Evolutionary conservation across 2,113 vertebrate genomes (phyloP).

Genomic region (Boleophthalmus pectinirostris): DNA sequence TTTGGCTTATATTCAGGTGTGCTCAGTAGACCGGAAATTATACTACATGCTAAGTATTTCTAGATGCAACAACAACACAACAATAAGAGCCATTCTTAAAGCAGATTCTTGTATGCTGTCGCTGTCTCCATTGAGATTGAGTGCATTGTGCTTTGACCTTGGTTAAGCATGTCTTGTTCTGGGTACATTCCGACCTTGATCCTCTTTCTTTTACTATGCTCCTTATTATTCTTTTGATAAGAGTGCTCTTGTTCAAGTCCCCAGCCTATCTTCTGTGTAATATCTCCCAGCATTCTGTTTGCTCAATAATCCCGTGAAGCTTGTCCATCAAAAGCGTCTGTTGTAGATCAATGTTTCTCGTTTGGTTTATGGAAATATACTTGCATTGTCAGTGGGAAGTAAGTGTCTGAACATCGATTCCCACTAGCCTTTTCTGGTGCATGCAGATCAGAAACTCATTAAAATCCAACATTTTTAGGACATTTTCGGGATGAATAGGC

Average conservation of each 20-base stretch:
- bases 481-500: constrained; percentile 20
- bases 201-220: neutral
- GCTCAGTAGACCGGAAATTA: too few relatives aligned
- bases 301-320: neutral
- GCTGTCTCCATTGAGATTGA: neutral
- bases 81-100: neutral
- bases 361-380: constrained; percentile 47
- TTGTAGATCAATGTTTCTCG: constrained; percentile 24
- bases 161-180: neutral
- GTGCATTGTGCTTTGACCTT: neutral
- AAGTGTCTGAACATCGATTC: constrained; percentile 31
- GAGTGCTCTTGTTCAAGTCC: neutral
- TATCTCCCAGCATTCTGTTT: neutral
- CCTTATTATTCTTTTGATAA: neutral
- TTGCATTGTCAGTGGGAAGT: constrained; percentile 25
- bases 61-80: neutral
- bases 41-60: too few relatives aligned
- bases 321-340: neutral
- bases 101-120: neutral
- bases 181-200: neutral
- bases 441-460: constrained; percentile 48
- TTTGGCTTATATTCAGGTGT: too few relatives aligned
- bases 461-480: constrained; percentile 36
- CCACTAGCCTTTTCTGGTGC: constrained; percentile 29
- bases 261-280: neutral